Evolutionary conservation across 1,140 invertebrate genomes (phyloP).

Genomic region (Diachasmimorpha longicaudata): DNA sequence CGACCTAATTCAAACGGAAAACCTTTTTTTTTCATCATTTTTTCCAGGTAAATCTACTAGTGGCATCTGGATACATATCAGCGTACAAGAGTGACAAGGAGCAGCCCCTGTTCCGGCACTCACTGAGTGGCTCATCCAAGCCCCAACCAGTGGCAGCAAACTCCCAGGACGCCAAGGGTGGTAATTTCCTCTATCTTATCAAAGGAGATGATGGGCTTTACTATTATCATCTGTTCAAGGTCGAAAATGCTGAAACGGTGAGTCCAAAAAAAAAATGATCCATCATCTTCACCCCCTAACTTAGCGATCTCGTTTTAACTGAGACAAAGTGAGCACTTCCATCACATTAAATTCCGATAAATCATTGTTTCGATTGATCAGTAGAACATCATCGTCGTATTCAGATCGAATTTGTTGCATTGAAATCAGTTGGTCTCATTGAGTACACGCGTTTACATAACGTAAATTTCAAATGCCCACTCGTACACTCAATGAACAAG

Average conservation of each 20-base stretch:
- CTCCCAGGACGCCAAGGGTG: constrained; percentile 45
- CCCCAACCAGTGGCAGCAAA: constrained; percentile 45
- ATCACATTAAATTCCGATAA: neutral
- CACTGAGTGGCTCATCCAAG: constrained; percentile 45
- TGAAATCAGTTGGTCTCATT: constrained; percentile 8
- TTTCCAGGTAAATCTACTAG: constrained; percentile 48
- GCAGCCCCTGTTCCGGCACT: constrained; percentile 47
- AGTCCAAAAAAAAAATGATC: constrained; percentile 25
- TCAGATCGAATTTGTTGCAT: constrained; percentile 7
- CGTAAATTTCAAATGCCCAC: constrained; percentile 9
- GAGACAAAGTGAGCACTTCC: too few relatives aligned
- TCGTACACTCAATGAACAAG: constrained; percentile 26
- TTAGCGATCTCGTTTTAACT: too few relatives aligned
- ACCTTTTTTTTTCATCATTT: constrained; percentile 14
- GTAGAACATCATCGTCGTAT: neutral
- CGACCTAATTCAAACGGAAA: neutral
- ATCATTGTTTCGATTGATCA: neutral
- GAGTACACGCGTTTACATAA: constrained; percentile 31
- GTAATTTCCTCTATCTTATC: constrained; percentile 49
- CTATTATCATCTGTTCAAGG: constrained; percentile 50
- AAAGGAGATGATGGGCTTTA: constrained; percentile 51
- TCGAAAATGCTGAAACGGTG: constrained; percentile 47
- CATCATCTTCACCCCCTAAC: neutral
- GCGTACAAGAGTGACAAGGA: constrained; percentile 49
- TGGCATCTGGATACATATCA: constrained; percentile 47